Evolutionary conservation across 2,113 vertebrate genomes (phyloP), one percentile per base, ranked within the genome.

Genomic region (Anolis sagrei): DNA sequence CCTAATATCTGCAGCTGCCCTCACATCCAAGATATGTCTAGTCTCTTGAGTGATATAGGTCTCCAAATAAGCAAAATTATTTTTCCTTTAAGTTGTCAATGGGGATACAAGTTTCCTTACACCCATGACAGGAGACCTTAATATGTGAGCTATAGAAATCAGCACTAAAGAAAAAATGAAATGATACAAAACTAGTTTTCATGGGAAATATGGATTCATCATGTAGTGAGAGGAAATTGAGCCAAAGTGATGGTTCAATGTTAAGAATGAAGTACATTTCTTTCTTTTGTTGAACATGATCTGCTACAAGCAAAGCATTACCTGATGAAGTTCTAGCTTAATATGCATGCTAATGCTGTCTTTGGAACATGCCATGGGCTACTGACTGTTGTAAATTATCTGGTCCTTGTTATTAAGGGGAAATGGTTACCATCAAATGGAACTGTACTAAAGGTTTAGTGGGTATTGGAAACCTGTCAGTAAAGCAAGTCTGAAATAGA

Each of bases 341-440:
- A 75, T 32, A 13, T 10, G 29, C 23, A 32, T 64, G 54, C 70
- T 83, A 74, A 74, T 61, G 51, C 16, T 9, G 34, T 58, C 69
- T 44, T 74, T 39, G 32, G 70, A 74, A 75, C 62, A 29, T 74
- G 70, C n/a, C 36, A 75, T 48, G 10, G 54, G 54, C 54, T 48
- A 75, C 44, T 83, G 81, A 83, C 36, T 64, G 11, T 8, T 21
- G 18, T 75, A 54, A 83, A 83, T 75, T 27, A 75, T 61, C 34
- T 62, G 81, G 18, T 75, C 72, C 51, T 83, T 44, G 8, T 29
- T 75, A 62, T 75, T 83, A 83, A 62, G 39, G 34, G 44, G 70
- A 64, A 61, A 62, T 48, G 27, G 7, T 83, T 8, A 32, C 2
- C 4, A 69, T 32, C 23, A 51, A 81, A 81, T 23, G 79, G 27